phyloP scores from a whole-genome alignment of 2,113 vertebrate genomes.

The Gopherus evgoodei region DNA sequence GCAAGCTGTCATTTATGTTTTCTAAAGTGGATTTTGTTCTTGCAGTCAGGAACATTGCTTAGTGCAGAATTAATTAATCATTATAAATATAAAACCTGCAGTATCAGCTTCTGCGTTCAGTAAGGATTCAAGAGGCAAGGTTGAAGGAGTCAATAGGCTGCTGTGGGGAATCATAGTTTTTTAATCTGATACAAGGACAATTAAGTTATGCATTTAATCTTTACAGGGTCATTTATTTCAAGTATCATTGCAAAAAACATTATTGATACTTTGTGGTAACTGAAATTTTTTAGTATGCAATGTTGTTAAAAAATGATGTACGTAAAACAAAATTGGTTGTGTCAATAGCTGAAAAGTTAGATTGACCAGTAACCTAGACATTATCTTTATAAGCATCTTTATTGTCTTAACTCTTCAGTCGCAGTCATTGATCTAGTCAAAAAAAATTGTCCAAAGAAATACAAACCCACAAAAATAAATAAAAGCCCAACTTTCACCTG shows the following conservation, averaged over 20 bases:
- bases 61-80: constrained; percentile 90
- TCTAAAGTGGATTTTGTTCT: constrained; percentile 87
- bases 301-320: constrained; percentile 25
- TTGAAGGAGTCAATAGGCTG: constrained; percentile 85
- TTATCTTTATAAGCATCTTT: constrained; percentile 24
- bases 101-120: constrained; percentile 84
- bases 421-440: neutral
- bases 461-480: constrained; percentile 10
- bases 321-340: constrained; percentile 25
- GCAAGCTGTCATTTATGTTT: constrained; percentile 89
- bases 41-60: constrained; percentile 88
- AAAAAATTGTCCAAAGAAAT: neutral
- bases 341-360: constrained; percentile 38
- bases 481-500: neutral
- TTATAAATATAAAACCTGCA: constrained; percentile 90
- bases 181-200: constrained; percentile 81
- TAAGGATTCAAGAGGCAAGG: constrained; percentile 87
- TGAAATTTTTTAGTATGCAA: constrained; percentile 47
- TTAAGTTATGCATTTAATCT: constrained; percentile 76
- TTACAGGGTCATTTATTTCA: constrained; percentile 65
- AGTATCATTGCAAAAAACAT: constrained; percentile 54
- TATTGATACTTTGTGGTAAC: constrained; percentile 40
- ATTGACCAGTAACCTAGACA: constrained; percentile 31
- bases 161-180: constrained; percentile 76
- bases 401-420: neutral